Evolutionary conservation across 1,140 invertebrate species (phyloP).

Genomic region (Coenobita brevimanus): DNA sequence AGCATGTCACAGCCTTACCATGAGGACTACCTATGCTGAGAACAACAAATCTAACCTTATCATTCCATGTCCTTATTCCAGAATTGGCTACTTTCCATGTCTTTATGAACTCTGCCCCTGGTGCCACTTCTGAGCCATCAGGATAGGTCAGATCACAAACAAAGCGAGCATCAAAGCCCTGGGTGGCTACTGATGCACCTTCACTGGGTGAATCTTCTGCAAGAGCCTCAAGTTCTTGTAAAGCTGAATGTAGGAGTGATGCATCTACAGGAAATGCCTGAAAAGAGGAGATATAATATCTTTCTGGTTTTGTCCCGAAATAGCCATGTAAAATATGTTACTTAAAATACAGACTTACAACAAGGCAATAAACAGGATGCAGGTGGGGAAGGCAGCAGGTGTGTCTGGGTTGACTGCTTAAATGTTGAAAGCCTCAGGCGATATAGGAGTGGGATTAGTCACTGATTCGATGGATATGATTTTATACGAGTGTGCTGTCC

Average conservation of each 20-base stretch:
- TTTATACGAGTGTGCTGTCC: too few species aligned
- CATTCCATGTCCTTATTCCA: conserved; percentile 49
- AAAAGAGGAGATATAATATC: not conserved
- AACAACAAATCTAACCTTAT: conserved; percentile 27
- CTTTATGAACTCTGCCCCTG: conserved; percentile 38
- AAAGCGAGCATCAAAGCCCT: conserved; percentile 42
- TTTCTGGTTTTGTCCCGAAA: too few species aligned
- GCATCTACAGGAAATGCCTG: conserved; percentile 52
- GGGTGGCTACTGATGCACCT: not conserved
- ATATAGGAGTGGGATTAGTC: too few species aligned
- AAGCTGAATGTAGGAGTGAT: conserved; percentile 44
- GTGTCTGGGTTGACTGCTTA: too few species aligned
- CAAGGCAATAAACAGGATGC: too few species aligned
- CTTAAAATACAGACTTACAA: too few species aligned
- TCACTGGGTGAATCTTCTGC: conserved; percentile 55
- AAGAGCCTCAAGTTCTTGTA: conserved; percentile 42
- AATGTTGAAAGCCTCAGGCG: too few species aligned
- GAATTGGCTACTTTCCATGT: conserved; percentile 47
- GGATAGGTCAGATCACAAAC: conserved; percentile 44
- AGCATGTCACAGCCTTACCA: too few species aligned
- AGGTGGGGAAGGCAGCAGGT: too few species aligned
- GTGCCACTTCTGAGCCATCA: conserved; percentile 48
- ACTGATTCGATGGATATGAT: too few species aligned
- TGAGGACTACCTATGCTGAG: too few species aligned
- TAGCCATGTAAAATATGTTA: too few species aligned